Evolutionary conservation across 1,140 invertebrate species (phyloP).

Genomic region (Tenebrio molitor): DNA sequence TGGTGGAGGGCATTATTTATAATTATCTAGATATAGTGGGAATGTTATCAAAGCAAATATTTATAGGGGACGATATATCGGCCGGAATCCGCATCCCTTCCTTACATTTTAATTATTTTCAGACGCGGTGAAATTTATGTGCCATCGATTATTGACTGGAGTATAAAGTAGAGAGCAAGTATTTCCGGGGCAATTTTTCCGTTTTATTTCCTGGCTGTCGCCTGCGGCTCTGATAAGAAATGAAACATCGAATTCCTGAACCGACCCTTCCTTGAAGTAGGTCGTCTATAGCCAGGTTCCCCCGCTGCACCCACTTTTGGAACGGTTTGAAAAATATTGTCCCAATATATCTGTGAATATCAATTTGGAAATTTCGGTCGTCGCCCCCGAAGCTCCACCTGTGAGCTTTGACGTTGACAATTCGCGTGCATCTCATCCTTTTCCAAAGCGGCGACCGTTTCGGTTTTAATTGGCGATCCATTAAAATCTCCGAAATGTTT

Average conservation of each 20-base stretch:
- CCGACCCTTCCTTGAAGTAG: constrained; percentile 44
- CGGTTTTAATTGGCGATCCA: constrained; percentile 1
- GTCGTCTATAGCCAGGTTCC: constrained; percentile 15
- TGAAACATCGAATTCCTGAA: constrained; percentile 48
- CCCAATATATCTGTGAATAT: neutral
- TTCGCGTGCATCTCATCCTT: neutral
- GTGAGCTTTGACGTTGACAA: neutral
- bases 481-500: constrained; percentile 43
- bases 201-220: constrained; percentile 48
- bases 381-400: neutral
- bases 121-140: constrained; percentile 25
- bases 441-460: neutral
- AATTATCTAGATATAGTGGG: constrained; percentile 19
- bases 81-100: neutral
- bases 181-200: constrained; percentile 48
- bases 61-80: constrained; percentile 24
- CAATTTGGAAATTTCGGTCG: neutral
- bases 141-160: constrained; percentile 37
- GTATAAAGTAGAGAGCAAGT: constrained; percentile 46
- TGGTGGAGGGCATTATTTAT: neutral
- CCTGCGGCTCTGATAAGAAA: constrained; percentile 48
- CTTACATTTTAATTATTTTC: constrained; percentile 39
- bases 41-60: constrained; percentile 10
- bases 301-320: constrained; percentile 3
- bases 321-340: constrained; percentile 22